Percentiles rank a stretch among this genome's conserved stretches.
Evolutionary conservation across 2,113 vertebrate species (phyloP).

Genomic region (Deroptyus accipitrinus): DNA sequence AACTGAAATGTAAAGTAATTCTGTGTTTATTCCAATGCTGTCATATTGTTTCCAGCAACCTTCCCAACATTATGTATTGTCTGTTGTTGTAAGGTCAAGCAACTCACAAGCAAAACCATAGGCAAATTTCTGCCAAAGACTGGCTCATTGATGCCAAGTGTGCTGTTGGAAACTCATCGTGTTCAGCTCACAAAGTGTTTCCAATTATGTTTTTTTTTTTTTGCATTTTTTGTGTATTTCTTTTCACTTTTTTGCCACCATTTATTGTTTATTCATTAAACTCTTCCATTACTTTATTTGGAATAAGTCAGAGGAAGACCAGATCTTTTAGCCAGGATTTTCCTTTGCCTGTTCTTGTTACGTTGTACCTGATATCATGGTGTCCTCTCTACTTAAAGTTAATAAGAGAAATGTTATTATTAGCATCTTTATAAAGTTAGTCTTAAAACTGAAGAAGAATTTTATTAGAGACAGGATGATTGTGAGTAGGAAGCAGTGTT

Average conservation of each 20-base stretch:
- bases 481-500: background rate
- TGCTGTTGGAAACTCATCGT: background rate
- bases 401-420: background rate
- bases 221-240: background rate
- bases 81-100: background rate
- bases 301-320: background rate
- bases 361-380: accelerated
- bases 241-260: background rate
- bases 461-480: background rate
- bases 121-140: background rate
- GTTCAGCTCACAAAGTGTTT: background rate
- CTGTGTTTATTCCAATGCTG: background rate
- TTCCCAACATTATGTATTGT: background rate
- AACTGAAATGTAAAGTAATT: background rate
- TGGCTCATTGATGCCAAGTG: background rate
- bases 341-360: background rate
- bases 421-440: background rate
- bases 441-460: background rate
- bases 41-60: background rate
- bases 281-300: background rate
- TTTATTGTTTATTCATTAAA: background rate
- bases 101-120: background rate
- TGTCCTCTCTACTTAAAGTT: background rate
- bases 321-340: background rate
- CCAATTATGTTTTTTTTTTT: background rate